Base-by-base conservation (phyloP, 2,888 invertebrate species). In the Rhaphigaster nebulosa region DNA sequence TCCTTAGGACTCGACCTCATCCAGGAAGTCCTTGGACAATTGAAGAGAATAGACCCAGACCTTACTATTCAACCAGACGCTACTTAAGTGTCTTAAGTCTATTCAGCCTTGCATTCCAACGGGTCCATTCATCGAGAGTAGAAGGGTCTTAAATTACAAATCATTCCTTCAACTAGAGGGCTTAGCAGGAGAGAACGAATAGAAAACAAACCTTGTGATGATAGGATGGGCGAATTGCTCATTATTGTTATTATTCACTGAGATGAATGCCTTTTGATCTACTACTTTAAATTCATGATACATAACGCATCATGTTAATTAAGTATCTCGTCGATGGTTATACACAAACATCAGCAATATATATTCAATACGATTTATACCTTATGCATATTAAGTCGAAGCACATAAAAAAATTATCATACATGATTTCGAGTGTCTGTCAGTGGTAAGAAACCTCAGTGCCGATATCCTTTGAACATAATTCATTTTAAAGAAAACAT, bases 101-200 rank as follows among this genome's bases (percentile, higher is more conserved):
- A 60, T 60, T 60, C 60, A 60, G 60, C 60, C 60, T 60, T 60
- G 60, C 60, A 60, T 60, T 60, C 60, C 60, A 12, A 60, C 60
- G 8, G 12, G 10, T 12, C 60, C 60, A 60, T 60, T 60, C 60
- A 60, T 60, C 60, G 26, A 15, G 2, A 10, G n/a, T n/a, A 60
- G 60, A 60, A 60, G 26, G 12, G n/a, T n/a, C 60, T 12, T n/a
- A 54, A 8, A n/a, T 60, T n/a, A 60, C n/a, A 26, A 60, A 60
- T n/a, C 60, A 60, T 60, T n/a, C 60, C 60, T n/a, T 60, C 10
- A n/a, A 60, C 60, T 60, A 10, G 8, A 60, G 60, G n/a, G 0
- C 10, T n/a, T n/a, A 60, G n/a, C n/a, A 60, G 10, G 26, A n/a
- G 1, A 8, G n/a, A 60, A n/a, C 12, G n/a, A 8, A n/a, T n/a